Evolutionary conservation across 2,888 invertebrate species (phyloP).

Genomic region (Phytoseiulus persimilis): DNA sequence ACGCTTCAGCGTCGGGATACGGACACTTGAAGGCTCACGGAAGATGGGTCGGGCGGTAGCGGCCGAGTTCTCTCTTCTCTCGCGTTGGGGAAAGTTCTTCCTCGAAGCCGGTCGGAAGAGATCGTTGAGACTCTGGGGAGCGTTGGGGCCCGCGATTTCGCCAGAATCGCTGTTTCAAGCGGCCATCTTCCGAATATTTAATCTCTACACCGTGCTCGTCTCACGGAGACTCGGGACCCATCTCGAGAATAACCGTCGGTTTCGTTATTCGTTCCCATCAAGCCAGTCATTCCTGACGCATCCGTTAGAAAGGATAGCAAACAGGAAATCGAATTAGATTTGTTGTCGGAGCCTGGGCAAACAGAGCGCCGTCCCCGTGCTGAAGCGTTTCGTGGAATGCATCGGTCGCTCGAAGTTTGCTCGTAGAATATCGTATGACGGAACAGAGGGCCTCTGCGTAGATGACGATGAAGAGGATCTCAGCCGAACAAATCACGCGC

Average conservation of each 20-base stretch:
- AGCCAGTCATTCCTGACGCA: not conserved
- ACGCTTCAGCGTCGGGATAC: not conserved
- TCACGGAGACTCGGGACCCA: too few species aligned
- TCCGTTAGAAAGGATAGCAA: not conserved
- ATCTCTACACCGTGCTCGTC: too few species aligned
- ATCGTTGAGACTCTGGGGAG: not conserved
- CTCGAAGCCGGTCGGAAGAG: not conserved
- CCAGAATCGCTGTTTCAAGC: not conserved
- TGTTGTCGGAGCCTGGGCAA: not conserved
- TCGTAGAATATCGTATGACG: not conserved
- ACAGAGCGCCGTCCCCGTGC: not conserved
- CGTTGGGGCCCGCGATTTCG: not conserved
- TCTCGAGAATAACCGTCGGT: too few species aligned
- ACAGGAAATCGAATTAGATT: not conserved
- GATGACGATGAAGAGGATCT: not conserved
- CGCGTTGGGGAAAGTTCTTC: not conserved
- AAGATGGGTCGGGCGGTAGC: not conserved
- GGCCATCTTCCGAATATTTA: too few species aligned
- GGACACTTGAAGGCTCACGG: not conserved
- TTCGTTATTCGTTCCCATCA: too few species aligned
- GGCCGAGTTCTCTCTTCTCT: not conserved
- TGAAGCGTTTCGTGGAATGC: not conserved
- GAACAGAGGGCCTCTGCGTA: not conserved
- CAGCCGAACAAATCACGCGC: not conserved
- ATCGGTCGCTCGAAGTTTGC: not conserved